Evolutionary conservation across 1,140 invertebrate species (phyloP).

Genomic region (Campoletis sonorensis): DNA sequence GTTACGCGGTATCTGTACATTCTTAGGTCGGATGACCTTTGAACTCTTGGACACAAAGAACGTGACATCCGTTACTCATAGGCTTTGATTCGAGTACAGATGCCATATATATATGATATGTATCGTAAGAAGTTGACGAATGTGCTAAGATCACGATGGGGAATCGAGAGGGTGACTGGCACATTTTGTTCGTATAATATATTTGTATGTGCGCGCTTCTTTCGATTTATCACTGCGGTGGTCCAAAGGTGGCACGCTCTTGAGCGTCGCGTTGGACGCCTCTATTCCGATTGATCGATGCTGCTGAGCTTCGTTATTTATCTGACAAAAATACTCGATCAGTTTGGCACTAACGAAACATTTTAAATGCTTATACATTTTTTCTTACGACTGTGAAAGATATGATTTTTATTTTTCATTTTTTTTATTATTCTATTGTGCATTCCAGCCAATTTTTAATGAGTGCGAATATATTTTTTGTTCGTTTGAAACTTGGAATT

Average conservation of each 20-base stretch:
- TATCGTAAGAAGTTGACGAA: slow-evolving; percentile 48
- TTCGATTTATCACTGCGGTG: slow-evolving; percentile 29
- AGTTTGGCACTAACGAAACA: no score
- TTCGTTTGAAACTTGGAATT: no score
- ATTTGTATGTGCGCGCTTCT: not conserved
- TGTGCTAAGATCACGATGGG: slow-evolving; percentile 49
- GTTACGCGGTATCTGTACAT: not conserved
- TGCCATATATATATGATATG: not conserved
- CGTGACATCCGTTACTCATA: slow-evolving; percentile 28
- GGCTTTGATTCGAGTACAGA: no score
- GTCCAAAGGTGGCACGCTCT: slow-evolving; percentile 24
- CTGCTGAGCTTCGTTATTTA: not conserved
- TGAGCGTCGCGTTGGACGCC: slow-evolving; percentile 19
- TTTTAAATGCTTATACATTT: no score
- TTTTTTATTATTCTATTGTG: no score
- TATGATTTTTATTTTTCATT: no score
- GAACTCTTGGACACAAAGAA: slow-evolving; percentile 23
- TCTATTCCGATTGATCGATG: slow-evolving; percentile 45
- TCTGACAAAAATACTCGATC: no score
- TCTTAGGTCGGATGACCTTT: not conserved
- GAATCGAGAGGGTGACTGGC: slow-evolving; percentile 42
- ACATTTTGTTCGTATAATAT: no score
- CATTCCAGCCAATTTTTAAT: no score
- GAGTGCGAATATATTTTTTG: no score
- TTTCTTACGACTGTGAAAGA: no score